phyloP scores from a whole-genome alignment of 2,888 invertebrate species.

The Rhodophaea formosa region DNA sequence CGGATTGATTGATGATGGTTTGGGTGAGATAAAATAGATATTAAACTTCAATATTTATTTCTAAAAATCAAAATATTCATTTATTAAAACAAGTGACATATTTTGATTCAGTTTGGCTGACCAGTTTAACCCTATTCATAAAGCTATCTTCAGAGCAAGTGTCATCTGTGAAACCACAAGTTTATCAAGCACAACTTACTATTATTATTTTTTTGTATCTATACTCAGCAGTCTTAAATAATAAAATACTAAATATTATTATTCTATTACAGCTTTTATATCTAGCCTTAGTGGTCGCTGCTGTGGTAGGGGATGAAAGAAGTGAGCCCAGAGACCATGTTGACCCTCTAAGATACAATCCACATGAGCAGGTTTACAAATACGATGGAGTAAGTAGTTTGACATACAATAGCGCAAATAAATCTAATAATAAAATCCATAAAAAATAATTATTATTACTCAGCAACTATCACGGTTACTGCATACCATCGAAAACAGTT shows the following conservation, averaged over 20 bases:
- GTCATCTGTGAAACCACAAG: too few species aligned
- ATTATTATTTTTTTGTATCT: too few species aligned
- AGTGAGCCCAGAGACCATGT: background rate
- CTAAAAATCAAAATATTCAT: background rate
- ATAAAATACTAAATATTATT: too few species aligned
- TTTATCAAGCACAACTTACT: too few species aligned
- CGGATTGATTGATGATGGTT: background rate
- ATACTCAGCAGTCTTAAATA: too few species aligned
- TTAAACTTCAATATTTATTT: background rate
- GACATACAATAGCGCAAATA: background rate
- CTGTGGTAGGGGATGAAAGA: background rate
- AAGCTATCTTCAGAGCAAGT: too few species aligned
- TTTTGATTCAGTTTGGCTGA: too few species aligned
- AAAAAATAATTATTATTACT: too few species aligned
- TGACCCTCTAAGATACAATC: background rate
- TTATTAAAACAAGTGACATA: background rate
- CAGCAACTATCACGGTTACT: too few species aligned
- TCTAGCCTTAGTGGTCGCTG: background rate
- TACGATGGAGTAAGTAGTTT: constrained; percentile 3
- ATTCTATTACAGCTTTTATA: background rate
- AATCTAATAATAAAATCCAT: background rate
- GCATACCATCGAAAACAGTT: too few species aligned
- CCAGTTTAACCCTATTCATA: too few species aligned
- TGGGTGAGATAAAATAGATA: background rate
- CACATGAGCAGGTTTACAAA: background rate